Evolutionary conservation across 2,113 vertebrate genomes (phyloP), one percentile per base, ranked within the genome.

Genomic region (Misgurnus anguillicaudatus): DNA sequence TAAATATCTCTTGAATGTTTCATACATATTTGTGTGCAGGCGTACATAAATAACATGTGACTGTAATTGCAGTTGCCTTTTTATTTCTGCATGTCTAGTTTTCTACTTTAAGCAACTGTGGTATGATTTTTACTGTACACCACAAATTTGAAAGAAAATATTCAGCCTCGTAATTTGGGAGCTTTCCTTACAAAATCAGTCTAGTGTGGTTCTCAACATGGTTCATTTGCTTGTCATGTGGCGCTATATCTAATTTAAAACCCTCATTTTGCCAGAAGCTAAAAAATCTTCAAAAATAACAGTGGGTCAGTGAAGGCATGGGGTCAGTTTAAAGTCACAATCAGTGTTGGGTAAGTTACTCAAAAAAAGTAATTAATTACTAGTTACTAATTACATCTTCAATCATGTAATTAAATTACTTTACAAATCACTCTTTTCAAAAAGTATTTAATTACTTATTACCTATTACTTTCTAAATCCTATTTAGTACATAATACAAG

Each of bases 181-280:
- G n/a, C 53, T 69, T 68, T 68, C 51, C n/a, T n/a, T 38, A 51
- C 68, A 14, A 10, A 53, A 66, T 45, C 53, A 16, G 60, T 47
- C 16, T 45, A 78, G 67, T 39, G 55, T 67, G 48, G 55, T 63
- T 16, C 7, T n/a, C 19, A 60, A 8, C 24, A 31, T 77, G 77
- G 69, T 80, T 24, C 4, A 41, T 60, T 41, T 17, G 60, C 42
- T 61, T 16, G n/a, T 51, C 16, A 17, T 63, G 78, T 45, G 36
- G 65, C 24, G 16, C 36, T 48, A 76, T 13, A 41, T 83, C 39
- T n/a, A 63, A 68, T 80, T 79, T 66, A 14, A 65, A 73, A 41
- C 17, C 39, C 16, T 1, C 1, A 55, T 55, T 47, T 70, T 19
- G 65, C 55, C 73, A 66, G 69, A 66, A 38, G 9, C 55, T 55